Evolutionary conservation across 2,113 vertebrate species (phyloP).

Genomic region (Pan troglodytes): DNA sequence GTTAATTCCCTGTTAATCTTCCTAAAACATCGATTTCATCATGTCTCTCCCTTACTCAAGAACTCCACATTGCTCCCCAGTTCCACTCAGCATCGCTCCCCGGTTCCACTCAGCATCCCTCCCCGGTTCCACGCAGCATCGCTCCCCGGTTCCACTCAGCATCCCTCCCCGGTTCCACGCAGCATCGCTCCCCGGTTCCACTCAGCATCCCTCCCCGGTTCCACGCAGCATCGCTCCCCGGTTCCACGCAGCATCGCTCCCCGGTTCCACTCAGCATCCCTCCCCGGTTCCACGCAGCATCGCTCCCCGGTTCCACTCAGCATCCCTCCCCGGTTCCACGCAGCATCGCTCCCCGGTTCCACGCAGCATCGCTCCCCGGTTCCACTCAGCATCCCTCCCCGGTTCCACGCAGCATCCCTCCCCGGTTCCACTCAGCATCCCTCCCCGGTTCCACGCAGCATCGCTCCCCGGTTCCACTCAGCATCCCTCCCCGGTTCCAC

Average conservation of each 20-base stretch:
- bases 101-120: no score
- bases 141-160: no score
- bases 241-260: no score
- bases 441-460: no score
- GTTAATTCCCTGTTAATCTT: slow-evolving; percentile 16
- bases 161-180: fast-evolving
- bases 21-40: slow-evolving; percentile 4
- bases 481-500: no score
- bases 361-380: fast-evolving
- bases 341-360: fast-evolving
- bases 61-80: background rate
- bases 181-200: fast-evolving
- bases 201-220: fast-evolving
- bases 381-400: no score
- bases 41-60: background rate
- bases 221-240: fast-evolving
- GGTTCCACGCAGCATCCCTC: no score
- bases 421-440: no score
- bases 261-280: no score
- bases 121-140: fast-evolving
- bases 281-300: fast-evolving
- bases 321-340: fast-evolving
- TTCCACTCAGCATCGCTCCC: no score
- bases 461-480: no score
- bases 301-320: no score